Conservation (phyloP, 2,797 vertebrate species). For the Heliangelus exortis region DNA sequence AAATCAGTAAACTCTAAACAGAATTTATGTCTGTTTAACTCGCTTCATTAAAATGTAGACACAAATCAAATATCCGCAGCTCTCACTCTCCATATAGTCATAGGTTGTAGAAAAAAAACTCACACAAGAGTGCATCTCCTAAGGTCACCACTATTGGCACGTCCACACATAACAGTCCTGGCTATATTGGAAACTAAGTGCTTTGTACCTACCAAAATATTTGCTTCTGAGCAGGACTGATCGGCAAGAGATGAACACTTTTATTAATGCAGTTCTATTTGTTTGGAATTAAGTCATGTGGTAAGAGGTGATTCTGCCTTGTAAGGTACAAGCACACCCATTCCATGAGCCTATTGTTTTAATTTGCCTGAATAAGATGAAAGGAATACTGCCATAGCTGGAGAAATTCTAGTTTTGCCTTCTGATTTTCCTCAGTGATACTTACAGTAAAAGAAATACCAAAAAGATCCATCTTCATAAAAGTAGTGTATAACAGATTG, state of each 20-base stretch:
- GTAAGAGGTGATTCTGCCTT: not conserved
- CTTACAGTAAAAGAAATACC: not conserved
- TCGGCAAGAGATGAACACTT: not conserved
- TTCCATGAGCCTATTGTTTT: accelerated
- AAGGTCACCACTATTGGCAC: not conserved
- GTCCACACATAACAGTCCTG: not conserved
- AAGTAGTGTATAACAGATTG: not conserved
- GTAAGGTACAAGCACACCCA: not conserved
- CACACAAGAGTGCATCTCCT: not conserved
- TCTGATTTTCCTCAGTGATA: not conserved
- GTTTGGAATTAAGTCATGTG: not conserved
- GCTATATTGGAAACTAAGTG: not conserved
- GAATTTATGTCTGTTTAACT: not conserved
- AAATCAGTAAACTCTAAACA: not conserved
- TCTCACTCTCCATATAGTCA: not conserved
- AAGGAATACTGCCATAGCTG: not conserved
- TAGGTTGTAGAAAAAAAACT: not conserved
- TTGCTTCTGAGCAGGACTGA: not conserved
- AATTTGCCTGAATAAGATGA: not conserved
- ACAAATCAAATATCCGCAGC: not conserved
- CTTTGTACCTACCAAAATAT: not conserved
- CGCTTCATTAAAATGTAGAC: not conserved
- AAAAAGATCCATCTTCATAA: not conserved
- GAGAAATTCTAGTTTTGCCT: not conserved
- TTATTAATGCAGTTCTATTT: not conserved